These are phyloP conservation scores for Distichodus sexfasciatus DNA, from an alignment of 2,797 vertebrate genomes.

Conservation along the genomic window DNA sequence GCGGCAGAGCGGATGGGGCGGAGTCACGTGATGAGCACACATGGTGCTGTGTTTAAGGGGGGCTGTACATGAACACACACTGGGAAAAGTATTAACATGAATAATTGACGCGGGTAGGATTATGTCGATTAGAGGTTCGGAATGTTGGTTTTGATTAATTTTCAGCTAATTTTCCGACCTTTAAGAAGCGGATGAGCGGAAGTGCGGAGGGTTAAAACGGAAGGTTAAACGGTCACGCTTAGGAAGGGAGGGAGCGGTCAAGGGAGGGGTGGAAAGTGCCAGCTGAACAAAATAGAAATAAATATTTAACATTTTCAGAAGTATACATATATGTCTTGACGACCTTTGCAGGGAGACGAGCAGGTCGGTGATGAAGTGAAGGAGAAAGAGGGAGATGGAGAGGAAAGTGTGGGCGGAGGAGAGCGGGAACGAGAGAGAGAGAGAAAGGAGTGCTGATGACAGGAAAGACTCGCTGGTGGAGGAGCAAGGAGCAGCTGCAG, in stretches of 20 bases:
- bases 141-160: no score
- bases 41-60: no score
- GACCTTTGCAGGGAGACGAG: no score
- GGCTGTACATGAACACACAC: no score
- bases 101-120: no score
- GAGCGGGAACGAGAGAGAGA: constrained; percentile 12
- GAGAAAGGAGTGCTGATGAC: constrained; percentile 21
- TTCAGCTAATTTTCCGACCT: constrained; percentile 19
- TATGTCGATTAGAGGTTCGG: no score
- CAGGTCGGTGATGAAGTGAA: no score
- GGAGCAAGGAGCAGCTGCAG: constrained; percentile 65
- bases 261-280: neutral
- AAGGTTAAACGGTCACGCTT: neutral
- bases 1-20: no score
- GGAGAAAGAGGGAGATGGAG: neutral
- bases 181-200: neutral
- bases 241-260: constrained; percentile 1
- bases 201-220: neutral
- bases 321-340: no score
- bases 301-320: no score
- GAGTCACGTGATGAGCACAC: no score
- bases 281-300: constrained; percentile 12
- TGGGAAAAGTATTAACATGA: no score
- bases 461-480: constrained; percentile 22
- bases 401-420: constrained; percentile 15